Conservation (phyloP, 2,797 vertebrate species). For the Poecilia velifera region DNA sequence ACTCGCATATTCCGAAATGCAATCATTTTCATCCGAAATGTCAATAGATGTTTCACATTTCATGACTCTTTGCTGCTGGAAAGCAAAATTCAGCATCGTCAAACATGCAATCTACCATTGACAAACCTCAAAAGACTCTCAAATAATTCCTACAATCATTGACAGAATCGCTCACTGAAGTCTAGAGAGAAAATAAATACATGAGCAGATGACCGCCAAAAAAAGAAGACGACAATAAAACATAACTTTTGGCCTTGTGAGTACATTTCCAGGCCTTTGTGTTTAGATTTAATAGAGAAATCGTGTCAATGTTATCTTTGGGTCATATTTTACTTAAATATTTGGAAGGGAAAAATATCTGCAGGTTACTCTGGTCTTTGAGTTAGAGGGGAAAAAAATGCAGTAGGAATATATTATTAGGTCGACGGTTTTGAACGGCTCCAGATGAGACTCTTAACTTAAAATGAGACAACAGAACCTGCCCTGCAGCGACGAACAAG, state of each 20-base stretch:
- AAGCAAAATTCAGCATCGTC: not conserved
- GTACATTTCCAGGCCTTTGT: not conserved
- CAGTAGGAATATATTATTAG: not conserved
- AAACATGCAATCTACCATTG: not conserved
- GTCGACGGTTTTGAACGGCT: not conserved
- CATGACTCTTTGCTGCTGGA: not conserved
- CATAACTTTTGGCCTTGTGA: not conserved
- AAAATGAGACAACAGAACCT: not conserved
- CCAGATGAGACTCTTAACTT: not conserved
- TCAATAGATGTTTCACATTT: constrained; percentile 6
- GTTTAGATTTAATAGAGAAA: not conserved
- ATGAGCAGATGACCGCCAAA: too few relatives aligned
- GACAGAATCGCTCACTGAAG: not conserved
- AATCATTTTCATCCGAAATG: constrained; percentile 4
- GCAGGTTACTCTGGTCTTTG: not conserved
- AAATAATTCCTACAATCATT: not conserved
- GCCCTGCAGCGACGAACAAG: not conserved
- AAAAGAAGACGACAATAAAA: not conserved
- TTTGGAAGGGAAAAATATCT: not conserved
- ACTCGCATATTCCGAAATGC: not conserved
- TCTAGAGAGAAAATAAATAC: not conserved
- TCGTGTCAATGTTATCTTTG: not conserved
- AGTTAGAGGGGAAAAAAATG: not conserved
- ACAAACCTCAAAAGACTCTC: not conserved
- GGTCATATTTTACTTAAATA: not conserved